Evolutionary conservation across 2,797 vertebrate species (phyloP).

Genomic region (Muscicapa striata): DNA sequence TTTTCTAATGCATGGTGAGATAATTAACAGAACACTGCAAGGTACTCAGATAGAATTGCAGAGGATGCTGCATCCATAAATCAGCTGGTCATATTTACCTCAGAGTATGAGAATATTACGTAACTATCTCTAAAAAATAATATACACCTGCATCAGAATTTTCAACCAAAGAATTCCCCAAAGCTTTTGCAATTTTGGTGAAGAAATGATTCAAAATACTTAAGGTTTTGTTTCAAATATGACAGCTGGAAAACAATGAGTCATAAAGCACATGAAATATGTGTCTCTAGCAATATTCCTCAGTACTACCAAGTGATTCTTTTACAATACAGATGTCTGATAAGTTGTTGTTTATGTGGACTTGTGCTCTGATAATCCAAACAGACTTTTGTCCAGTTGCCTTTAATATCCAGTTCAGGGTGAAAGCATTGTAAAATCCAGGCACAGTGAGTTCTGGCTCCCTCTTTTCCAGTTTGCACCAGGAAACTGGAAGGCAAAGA

Average conservation of each 20-base stretch:
- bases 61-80: background rate
- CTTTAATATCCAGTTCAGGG: background rate
- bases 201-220: background rate
- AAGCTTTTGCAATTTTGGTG: background rate
- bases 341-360: background rate
- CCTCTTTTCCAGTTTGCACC: background rate
- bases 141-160: background rate
- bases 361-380: background rate
- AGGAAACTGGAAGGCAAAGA: background rate
- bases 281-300: background rate
- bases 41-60: background rate
- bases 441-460: background rate
- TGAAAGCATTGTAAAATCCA: background rate
- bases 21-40: background rate
- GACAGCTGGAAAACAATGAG: background rate
- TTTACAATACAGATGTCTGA: background rate
- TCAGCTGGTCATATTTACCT: background rate
- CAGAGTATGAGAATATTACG: background rate
- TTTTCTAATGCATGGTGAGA: background rate
- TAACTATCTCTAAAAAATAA: background rate
- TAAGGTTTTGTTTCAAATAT: background rate
- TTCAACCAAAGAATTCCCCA: background rate
- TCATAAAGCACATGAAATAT: background rate
- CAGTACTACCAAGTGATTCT: background rate
- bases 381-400: background rate